These are phyloP conservation scores for Dipodomys spectabilis DNA, from an alignment of 2,113 vertebrate genomes.

Conservation along the genomic window DNA sequence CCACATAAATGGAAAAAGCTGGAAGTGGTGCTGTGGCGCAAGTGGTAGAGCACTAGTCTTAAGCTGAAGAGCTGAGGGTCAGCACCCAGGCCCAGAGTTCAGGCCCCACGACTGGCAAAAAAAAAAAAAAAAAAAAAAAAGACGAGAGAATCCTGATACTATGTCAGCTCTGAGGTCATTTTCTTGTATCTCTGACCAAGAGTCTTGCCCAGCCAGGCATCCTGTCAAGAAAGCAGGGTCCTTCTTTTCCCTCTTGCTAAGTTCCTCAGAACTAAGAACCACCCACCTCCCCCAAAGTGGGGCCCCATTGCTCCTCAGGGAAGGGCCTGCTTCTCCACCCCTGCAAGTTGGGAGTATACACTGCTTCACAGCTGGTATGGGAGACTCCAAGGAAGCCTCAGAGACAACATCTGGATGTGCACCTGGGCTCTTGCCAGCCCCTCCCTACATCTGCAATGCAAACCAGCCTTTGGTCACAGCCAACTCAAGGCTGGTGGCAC, in stretches of 20 bases:
- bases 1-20: no score
- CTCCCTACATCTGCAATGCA: constrained; percentile 67
- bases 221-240: neutral
- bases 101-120: no score
- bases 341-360: neutral
- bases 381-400: constrained; percentile 35
- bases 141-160: neutral
- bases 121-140: neutral
- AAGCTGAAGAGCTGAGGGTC: no score
- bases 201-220: neutral
- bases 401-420: constrained; percentile 75
- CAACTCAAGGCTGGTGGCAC: constrained; percentile 56
- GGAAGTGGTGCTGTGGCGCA: no score
- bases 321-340: neutral
- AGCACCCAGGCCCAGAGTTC: no score
- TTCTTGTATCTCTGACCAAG: neutral
- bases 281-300: neutral
- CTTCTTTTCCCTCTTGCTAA: constrained; percentile 4
- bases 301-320: neutral
- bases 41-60: no score
- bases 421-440: constrained; percentile 72
- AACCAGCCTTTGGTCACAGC: constrained; percentile 54
- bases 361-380: constrained; percentile 36
- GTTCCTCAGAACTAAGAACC: neutral
- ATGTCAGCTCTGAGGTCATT: neutral